Percentiles rank a stretch among this genome's conserved stretches.
Conservation (phyloP, 2,797 vertebrate species). For the Amblyraja radiata region DNA sequence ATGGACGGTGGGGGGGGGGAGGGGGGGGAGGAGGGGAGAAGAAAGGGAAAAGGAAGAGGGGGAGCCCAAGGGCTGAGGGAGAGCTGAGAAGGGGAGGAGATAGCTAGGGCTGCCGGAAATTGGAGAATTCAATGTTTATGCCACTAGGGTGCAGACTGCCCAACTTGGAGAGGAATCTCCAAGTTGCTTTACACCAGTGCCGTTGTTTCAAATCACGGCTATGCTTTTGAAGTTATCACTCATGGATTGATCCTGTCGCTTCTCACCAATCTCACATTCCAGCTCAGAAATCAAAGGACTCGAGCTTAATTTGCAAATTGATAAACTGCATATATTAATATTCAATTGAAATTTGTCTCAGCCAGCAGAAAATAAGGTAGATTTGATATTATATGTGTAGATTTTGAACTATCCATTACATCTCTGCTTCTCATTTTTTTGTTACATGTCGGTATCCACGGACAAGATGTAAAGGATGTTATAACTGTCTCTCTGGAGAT, state of each 20-base stretch:
- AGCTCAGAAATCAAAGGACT: not conserved
- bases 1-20: too few species aligned
- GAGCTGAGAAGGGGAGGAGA: too few species aligned
- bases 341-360: not conserved
- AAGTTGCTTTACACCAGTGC: too few species aligned
- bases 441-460: not conserved
- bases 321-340: not conserved
- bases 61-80: too few species aligned
- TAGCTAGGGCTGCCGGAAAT: too few species aligned
- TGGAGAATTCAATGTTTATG: too few species aligned
- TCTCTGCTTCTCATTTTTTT: not conserved
- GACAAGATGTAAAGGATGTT: not conserved
- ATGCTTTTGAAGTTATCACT: not conserved
- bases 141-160: too few species aligned
- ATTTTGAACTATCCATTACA: not conserved
- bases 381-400: not conserved
- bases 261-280: not conserved
- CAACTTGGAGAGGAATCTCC: not conserved
- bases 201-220: not conserved
- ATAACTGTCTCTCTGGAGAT: not conserved
- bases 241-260: too few species aligned
- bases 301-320: not conserved
- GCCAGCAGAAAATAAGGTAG: not conserved
- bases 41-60: too few species aligned
- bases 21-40: too few species aligned